These are phyloP conservation scores for Setipinna tenuifilis DNA, from an alignment of 2,797 vertebrate genomes.

Conservation along the genomic window DNA sequence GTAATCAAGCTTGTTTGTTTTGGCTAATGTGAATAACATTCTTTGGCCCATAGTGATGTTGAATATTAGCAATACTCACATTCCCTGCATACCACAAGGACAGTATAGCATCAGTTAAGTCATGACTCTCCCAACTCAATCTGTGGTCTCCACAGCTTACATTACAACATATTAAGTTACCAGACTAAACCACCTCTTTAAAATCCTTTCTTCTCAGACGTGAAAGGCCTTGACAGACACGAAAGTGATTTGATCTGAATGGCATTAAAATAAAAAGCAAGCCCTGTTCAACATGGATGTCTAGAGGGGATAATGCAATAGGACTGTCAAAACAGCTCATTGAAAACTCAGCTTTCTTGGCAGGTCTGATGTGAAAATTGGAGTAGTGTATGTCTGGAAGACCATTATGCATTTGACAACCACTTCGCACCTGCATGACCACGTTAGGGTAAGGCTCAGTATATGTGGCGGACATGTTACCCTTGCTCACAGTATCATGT, in stretches of 20 bases:
- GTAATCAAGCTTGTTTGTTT: neutral
- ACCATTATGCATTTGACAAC: neutral
- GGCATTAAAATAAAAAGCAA: neutral
- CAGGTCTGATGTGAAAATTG: neutral
- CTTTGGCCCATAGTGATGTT: neutral
- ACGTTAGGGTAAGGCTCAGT: too few species aligned
- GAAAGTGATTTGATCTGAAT: constrained; percentile 10
- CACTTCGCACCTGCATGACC: neutral
- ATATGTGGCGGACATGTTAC: neutral
- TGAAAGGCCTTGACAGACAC: constrained; percentile 5
- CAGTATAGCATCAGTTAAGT: neutral
- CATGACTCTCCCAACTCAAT: neutral
- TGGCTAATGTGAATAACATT: neutral
- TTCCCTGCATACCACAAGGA: neutral
- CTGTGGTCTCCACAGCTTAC: neutral
- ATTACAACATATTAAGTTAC: neutral
- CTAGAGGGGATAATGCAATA: neutral
- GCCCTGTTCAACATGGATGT: neutral
- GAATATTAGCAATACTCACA: neutral
- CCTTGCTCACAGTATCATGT: neutral
- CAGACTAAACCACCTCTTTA: neutral
- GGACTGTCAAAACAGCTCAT: neutral
- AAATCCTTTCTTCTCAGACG: neutral
- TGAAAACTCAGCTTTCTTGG: neutral
- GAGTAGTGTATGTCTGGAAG: neutral